Conservation (phyloP, 2,113 vertebrate genomes). For the human (Homo sapiens) region GRCh38 chr4:164302001-164302500, state of each 20-base stretch:
- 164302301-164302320: not conserved
- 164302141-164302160: not conserved
- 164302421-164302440: not conserved
- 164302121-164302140: not conserved
- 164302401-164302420: not conserved
- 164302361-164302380: not conserved
- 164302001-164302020: not conserved
- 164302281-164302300: not conserved
- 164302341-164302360: not conserved
- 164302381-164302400: conserved; percentile 9
- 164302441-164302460: not conserved
- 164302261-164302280: not conserved
- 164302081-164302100: not conserved
- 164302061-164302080: not conserved
- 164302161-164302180: not conserved
- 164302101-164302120: not conserved
- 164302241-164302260: not conserved
- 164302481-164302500: not conserved
- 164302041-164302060: not conserved
- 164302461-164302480: not conserved
- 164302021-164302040: not conserved
- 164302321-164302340: not conserved
- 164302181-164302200: not conserved
- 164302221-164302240: not conserved
- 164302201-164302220: not conserved